phyloP scores from a whole-genome alignment of 2,888 invertebrate species.

The Halictus quadricinctus region DNA sequence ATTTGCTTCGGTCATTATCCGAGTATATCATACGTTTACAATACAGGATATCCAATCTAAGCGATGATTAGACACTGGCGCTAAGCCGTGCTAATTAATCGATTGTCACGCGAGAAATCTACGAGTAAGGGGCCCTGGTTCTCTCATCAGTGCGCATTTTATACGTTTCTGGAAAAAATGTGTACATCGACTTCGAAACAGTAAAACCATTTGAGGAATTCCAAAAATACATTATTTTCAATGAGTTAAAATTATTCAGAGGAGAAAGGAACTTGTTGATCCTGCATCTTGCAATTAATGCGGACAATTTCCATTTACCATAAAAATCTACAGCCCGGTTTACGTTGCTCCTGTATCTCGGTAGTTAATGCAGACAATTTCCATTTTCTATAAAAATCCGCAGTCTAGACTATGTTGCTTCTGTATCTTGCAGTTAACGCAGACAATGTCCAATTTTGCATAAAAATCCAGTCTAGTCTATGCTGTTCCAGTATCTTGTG shows the following conservation, averaged over 20 bases:
- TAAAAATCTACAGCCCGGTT: not conserved
- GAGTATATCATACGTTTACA: conserved; percentile 65
- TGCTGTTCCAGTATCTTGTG: not conserved
- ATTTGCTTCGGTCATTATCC: conserved; percentile 62
- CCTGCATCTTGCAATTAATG: no score
- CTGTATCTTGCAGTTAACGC: not conserved
- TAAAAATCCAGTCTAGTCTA: not conserved
- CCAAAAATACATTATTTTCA: no score
- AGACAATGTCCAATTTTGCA: not conserved
- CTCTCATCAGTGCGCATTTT: not conserved
- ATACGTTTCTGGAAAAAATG: not conserved
- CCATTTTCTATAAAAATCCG: no score
- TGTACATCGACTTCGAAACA: no score
- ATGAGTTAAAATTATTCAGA: not conserved
- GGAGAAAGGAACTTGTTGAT: no score
- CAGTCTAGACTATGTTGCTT: not conserved
- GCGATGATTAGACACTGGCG: conserved; percentile 61
- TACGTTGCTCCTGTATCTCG: not conserved
- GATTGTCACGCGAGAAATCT: conserved; percentile 28
- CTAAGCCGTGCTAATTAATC: conserved; percentile 61
- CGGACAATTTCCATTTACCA: no score
- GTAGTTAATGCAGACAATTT: no score
- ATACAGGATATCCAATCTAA: conserved; percentile 56
- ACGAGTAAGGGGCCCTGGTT: not conserved
- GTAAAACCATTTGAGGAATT: not conserved